Conservation (phyloP, 2,888 invertebrate species). For the Hyposoter didymator region DNA sequence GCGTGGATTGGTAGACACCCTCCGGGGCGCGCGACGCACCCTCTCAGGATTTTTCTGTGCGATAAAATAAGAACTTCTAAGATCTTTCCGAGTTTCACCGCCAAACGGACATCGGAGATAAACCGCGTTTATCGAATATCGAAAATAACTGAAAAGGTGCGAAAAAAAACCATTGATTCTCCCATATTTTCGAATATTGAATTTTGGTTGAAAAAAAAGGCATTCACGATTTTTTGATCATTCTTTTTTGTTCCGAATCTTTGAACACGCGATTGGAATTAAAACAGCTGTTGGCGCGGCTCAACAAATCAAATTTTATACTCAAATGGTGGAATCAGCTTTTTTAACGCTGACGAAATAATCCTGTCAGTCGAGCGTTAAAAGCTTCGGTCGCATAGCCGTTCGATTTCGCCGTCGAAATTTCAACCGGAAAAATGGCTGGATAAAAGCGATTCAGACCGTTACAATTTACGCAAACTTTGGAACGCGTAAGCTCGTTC, state of each 20-base stretch:
- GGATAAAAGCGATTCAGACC: constrained; percentile 1
- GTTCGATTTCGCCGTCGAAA: constrained; percentile 54
- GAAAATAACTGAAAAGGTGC: background rate
- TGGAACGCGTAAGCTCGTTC: background rate
- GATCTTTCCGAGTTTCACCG: background rate
- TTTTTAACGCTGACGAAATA: constrained; percentile 33
- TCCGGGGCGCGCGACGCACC: constrained; percentile 5
- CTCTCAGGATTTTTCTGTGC: constrained; percentile 25
- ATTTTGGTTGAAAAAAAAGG: background rate
- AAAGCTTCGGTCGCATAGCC: constrained; percentile 51
- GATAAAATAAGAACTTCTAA: background rate
- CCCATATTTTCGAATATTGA: background rate
- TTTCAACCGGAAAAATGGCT: constrained; percentile 28
- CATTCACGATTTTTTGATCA: background rate
- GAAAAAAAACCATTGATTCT: background rate
- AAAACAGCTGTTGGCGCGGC: too few species aligned
- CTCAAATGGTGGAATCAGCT: constrained; percentile 10
- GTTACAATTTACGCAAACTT: background rate
- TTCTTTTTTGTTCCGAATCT: too few species aligned
- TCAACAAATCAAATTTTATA: too few species aligned
- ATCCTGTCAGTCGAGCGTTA: constrained; percentile 43
- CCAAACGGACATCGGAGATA: background rate
- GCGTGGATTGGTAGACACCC: constrained; percentile 51
- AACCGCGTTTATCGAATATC: background rate
- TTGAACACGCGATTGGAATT: too few species aligned